Base-by-base conservation (phyloP, 2,113 vertebrate species). In the Tragelaphus scriptus region DNA sequence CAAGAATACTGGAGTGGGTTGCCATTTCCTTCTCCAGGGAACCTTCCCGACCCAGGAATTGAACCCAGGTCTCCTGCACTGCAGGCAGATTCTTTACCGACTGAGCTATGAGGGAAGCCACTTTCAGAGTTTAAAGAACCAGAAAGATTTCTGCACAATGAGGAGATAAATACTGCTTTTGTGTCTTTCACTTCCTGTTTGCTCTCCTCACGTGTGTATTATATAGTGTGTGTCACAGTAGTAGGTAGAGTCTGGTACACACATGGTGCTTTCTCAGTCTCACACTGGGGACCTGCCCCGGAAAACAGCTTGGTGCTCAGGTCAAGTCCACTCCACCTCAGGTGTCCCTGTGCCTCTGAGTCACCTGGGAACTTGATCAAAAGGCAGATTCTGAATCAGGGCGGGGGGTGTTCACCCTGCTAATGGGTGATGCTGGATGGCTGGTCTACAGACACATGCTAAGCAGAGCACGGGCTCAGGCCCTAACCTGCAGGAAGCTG, bases 401-500 rank as follows among this genome's bases (percentile, higher is more conserved):
- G 5, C 4, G 0, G 3, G 40, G 51, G 10, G 4, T 4, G 1
- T 63, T 68, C 36, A 2, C 3, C 6, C 13, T 40, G 26, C 30
- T 40, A 47, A 58, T 11, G 47, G 59, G 19, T 49, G 19, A 12
- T 25, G 2, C 49, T 71, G 32, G 9, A 13, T 47, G 16, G 58
- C 23, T 23, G 32, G 8, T 25, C 32, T 44, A 17, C 3, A 32
- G 58, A 44, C 56, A 49, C 14, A 12, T 30, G n/a, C 56, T 13
- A 12, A 61, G 71, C 61, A 59, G 40, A 87, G 55, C 12, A 7
- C 2, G 44, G 47, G 51, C 53, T 87, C 51, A 6, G 12, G 55
- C 63, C 65, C 51, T 26, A 51, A 12, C 49, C 75, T 23, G 2
- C 6, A 51, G 53, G 13, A 49, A 59, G 75, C 36, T 92, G 40